Evolutionary conservation across 2,888 invertebrate species (phyloP), one percentile per base, ranked within the genome.

Genomic region (Anthophora plumipes): DNA sequence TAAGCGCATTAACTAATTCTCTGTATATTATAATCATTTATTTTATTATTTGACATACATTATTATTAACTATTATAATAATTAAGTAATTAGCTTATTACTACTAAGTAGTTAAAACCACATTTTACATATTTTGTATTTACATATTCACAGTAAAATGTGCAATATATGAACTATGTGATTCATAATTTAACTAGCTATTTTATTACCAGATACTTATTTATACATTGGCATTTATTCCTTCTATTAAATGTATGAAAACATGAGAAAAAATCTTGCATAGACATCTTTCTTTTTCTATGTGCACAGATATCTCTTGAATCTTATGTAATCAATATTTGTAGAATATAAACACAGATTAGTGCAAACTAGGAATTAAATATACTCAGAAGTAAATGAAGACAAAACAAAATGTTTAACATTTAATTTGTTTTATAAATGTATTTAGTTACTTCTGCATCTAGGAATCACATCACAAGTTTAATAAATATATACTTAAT

Each of bases 281-380:
- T 20, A 22, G 64, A 64, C n/a, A n/a, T n/a, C n/a, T n/a, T n/a
- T n/a, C n/a, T n/a, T n/a, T n/a, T n/a, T n/a, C n/a, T n/a, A n/a
- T n/a, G n/a, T 71, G 59, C 22, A 43, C 14, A 22, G 64, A 64
- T 64, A 61, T 61, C 46, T 54, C 8, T 14, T 22, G 12, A 55
- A 41, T 1, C 39, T 59, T 61, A 60, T 17, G 0, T 61, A 54
- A 61, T 41, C 22, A 17, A 31, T 48, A 9, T 11, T 11, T 63
- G 14, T 46, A 37, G 12, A 11, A 17, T n/a, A 31, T 31, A 31
- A 31, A 63, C 9, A 22, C 1, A 37, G 50, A 31, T 39, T 14
- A 52, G 20, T 64, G 1, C 17, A 48, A 8, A 37, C 20, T 7
- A 46, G 12, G 46, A 7, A 17, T 22, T 17, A 43, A 1, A 25